Conservation (phyloP, 2,888 invertebrate genomes). For the Perithous albicinctus region DNA sequence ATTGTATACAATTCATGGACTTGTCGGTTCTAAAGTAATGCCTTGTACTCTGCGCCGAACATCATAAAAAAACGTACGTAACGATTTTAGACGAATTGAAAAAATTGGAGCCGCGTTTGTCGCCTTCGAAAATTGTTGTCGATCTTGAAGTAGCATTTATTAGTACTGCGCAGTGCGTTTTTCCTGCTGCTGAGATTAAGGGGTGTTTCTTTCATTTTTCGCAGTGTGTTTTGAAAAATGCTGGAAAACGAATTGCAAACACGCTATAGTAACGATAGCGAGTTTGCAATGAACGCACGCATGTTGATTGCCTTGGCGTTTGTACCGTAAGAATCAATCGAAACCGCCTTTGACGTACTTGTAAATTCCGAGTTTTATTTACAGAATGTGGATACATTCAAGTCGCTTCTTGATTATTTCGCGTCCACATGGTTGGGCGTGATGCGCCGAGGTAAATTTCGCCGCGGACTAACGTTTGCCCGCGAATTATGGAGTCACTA, state of each 20-base stretch:
- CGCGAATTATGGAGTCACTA: constrained; percentile 41
- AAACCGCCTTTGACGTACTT: not conserved
- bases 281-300: constrained; percentile 59
- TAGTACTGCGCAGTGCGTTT: not conserved
- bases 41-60: constrained; percentile 22
- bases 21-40: constrained; percentile 30
- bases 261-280: constrained; percentile 47
- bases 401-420: constrained; percentile 33
- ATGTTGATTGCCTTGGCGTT: constrained; percentile 62
- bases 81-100: constrained; percentile 4
- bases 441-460: constrained; percentile 13
- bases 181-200: constrained; percentile 18
- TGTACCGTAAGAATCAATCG: constrained; percentile 49
- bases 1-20: constrained; percentile 44
- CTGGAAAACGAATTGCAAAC: constrained; percentile 48
- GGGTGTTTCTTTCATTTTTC: constrained; percentile 61
- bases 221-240: constrained; percentile 63
- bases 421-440: constrained; percentile 37
- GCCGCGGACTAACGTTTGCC: constrained; percentile 26
- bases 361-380: constrained; percentile 12
- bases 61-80: not conserved
- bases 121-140: constrained; percentile 6
- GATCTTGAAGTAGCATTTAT: constrained; percentile 38
- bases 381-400: not conserved
- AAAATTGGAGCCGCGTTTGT: not conserved